phyloP scores from a whole-genome alignment of 2,888 invertebrate genomes.

The Baronia brevicornis region DNA sequence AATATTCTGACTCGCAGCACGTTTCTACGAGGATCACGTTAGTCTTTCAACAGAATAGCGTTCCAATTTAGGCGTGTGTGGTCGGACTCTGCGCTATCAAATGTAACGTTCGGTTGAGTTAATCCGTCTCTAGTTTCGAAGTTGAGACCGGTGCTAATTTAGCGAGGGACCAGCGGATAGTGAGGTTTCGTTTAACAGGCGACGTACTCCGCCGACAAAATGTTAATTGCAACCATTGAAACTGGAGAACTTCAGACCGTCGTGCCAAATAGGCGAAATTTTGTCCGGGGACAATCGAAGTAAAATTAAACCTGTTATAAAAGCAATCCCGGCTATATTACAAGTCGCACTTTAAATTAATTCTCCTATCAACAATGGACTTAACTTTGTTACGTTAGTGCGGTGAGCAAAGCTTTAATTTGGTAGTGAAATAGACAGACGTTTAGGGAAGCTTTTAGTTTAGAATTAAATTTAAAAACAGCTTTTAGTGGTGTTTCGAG shows the following conservation, averaged over 20 bases:
- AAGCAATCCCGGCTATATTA: conserved; percentile 10
- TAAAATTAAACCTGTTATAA: conserved; percentile 12
- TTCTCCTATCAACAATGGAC: conserved; percentile 5
- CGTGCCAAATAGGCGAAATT: conserved; percentile 14
- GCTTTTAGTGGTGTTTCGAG: too few species aligned
- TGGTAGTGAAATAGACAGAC: too few species aligned
- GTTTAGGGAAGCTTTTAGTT: too few species aligned
- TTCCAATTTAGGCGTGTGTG: conserved; percentile 5
- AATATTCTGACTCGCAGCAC: too few species aligned
- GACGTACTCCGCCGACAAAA: conserved; percentile 26
- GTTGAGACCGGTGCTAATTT: conserved; percentile 26
- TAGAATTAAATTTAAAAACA: too few species aligned
- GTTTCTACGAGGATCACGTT: too few species aligned
- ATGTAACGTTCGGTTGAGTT: conserved; percentile 21
- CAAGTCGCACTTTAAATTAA: conserved; percentile 12
- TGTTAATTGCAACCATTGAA: conserved; percentile 31
- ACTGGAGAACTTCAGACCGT: conserved; percentile 24
- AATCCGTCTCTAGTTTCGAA: conserved; percentile 26
- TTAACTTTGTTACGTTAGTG: too few species aligned
- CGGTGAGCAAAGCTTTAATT: too few species aligned
- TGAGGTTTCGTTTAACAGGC: conserved; percentile 28
- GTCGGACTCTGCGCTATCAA: conserved; percentile 16
- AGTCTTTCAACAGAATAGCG: background rate
- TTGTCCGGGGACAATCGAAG: conserved; percentile 14
- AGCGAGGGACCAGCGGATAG: conserved; percentile 22